Percentiles rank a stretch among this genome's conserved stretches.
Conservation (phyloP, 2,797 vertebrate species). For the Mycteria americana region DNA sequence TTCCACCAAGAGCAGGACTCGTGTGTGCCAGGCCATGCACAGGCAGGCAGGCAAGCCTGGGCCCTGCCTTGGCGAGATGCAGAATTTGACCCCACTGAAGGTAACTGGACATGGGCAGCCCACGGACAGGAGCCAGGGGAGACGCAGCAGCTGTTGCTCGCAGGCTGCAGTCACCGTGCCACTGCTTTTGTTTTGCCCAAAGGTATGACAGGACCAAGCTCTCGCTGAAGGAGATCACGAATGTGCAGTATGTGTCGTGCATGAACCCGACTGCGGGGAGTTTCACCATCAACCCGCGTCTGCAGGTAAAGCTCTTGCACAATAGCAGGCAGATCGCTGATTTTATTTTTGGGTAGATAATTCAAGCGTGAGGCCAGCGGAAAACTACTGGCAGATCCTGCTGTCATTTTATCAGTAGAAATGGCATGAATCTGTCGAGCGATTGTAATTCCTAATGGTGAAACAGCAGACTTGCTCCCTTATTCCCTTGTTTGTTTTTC, state of each 20-base stretch:
- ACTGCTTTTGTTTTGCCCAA: background rate
- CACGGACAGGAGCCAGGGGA: fast-evolving
- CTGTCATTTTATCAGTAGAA: background rate
- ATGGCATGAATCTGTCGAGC: background rate
- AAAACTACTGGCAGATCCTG: background rate
- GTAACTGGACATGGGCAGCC: background rate
- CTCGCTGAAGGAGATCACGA: constrained; percentile 89
- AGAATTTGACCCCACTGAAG: background rate
- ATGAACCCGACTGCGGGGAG: constrained; percentile 95
- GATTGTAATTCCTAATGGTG: background rate
- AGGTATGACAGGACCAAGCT: constrained; percentile 96
- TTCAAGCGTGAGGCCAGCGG: background rate
- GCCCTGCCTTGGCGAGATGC: background rate
- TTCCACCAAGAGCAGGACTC: background rate
- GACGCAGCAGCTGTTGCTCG: fast-evolving
- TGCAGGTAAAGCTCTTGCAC: constrained; percentile 81
- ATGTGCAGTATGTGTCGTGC: constrained; percentile 91
- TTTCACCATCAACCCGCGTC: constrained; percentile 94
- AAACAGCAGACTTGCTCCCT: background rate
- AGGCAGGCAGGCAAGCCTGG: background rate
- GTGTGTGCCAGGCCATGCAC: background rate
- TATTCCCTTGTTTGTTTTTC: background rate
- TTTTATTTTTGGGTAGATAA: background rate
- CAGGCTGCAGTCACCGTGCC: background rate
- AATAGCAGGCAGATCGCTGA: fast-evolving